Conservation (phyloP, 2,113 vertebrate genomes). For the Nothobranchius furzeri region DNA sequence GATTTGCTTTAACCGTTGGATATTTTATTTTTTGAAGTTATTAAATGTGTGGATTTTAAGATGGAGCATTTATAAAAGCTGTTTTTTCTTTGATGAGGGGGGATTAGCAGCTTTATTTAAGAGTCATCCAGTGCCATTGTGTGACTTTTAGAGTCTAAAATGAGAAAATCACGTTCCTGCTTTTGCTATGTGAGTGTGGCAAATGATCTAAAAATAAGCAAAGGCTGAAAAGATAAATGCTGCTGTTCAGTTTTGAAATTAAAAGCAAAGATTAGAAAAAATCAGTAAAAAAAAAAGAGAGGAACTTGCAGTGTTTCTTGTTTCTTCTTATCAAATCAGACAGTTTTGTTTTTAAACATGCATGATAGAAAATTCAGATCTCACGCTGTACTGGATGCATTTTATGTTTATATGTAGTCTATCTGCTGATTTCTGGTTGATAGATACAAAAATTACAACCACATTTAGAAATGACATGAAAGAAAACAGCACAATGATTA, state of each 20-base stretch:
- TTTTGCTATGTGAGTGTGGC: slow-evolving; percentile 1
- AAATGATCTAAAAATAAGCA: not conserved
- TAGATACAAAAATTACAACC: no score
- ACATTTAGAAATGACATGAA: no score
- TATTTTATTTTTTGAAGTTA: not conserved
- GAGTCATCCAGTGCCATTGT: not conserved
- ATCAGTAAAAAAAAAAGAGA: no score
- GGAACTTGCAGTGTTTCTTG: no score
- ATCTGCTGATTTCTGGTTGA: no score
- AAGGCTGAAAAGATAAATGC: not conserved
- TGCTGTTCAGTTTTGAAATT: not conserved
- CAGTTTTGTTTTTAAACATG: no score
- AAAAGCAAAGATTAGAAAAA: no score
- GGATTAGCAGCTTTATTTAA: slow-evolving; percentile 21
- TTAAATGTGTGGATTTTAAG: not conserved
- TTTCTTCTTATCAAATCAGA: no score
- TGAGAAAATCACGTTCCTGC: not conserved
- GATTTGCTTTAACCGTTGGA: slow-evolving; percentile 6
- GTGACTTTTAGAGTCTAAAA: not conserved
- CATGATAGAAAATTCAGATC: no score
- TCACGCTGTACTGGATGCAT: no score
- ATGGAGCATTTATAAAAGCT: not conserved
- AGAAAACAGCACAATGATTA: no score
- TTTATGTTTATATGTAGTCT: no score
- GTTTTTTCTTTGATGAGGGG: not conserved